Evolutionary conservation across 2,888 invertebrate species (phyloP).

Genomic region (Ophraella communa): DNA sequence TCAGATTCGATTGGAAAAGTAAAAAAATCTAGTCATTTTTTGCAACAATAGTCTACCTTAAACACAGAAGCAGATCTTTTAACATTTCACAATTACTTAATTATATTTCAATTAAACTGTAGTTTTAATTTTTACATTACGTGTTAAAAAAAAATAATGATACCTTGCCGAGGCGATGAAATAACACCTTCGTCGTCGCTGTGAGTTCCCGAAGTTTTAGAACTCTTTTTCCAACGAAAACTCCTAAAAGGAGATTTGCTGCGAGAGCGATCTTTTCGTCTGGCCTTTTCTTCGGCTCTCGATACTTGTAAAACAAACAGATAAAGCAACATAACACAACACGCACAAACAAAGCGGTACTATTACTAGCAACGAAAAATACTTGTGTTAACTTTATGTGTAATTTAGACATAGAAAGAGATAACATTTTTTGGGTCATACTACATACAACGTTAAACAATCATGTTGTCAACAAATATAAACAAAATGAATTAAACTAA

Average conservation of each 20-base stretch:
- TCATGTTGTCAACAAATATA: no score
- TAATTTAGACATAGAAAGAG: not conserved
- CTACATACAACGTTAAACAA: no score
- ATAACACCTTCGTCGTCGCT: conserved; percentile 85
- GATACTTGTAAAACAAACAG: conserved; percentile 50
- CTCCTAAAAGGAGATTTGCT: conserved; percentile 95
- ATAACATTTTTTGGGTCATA: no score
- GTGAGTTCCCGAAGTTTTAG: conserved; percentile 70
- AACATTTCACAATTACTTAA: no score
- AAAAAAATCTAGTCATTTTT: no score
- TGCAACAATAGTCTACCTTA: no score
- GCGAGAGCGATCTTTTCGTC: conserved; percentile 79
- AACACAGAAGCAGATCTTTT: no score
- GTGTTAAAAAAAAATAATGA: not conserved
- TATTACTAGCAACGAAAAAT: conserved; percentile 7
- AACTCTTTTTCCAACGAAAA: conserved; percentile 85
- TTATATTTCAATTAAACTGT: not conserved
- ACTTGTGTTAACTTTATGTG: not conserved
- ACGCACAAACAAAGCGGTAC: conserved; percentile 30
- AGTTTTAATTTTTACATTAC: not conserved
- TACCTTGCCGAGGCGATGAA: conserved; percentile 55
- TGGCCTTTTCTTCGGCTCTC: conserved; percentile 56
- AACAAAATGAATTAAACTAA: no score
- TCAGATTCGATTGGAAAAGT: no score
- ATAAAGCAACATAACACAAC: conserved; percentile 39